A percentile compares a stretch with the other conserved stretches of the same genome.
Conservation (phyloP, 2,888 invertebrate species). For the Thera britannica region DNA sequence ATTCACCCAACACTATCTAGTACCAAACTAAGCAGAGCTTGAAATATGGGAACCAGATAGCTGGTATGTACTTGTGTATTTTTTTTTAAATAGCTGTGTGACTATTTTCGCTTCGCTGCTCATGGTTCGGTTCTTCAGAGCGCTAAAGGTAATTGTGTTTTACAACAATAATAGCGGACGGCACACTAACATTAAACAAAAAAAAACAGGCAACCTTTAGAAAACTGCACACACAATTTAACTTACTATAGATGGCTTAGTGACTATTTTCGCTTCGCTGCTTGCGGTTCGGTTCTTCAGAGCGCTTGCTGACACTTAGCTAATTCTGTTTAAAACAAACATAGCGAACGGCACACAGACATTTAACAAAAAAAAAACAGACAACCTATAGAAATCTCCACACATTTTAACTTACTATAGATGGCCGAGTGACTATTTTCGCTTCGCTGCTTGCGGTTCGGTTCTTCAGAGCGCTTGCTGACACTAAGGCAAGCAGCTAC, state of each 20-base stretch:
- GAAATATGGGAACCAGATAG: too few species aligned
- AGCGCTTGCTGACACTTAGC: slow-evolving; percentile 69
- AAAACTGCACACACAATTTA: slow-evolving; percentile 20
- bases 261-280: slow-evolving; percentile 51
- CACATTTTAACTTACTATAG: slow-evolving; percentile 65
- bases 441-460: slow-evolving; percentile 46
- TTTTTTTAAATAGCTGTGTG: too few species aligned
- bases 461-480: slow-evolving; percentile 64
- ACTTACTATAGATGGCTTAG: slow-evolving; percentile 71
- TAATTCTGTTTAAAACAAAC: too few species aligned
- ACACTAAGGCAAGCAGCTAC: slow-evolving; percentile 76
- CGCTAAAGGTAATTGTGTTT: too few species aligned
- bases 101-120: too few species aligned
- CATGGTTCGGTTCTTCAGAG: too few species aligned
- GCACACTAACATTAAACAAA: slow-evolving; percentile 1
- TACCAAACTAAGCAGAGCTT: too few species aligned
- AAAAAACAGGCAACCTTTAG: not conserved
- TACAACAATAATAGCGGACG: slow-evolving; percentile 11
- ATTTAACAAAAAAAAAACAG: too few species aligned
- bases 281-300: slow-evolving; percentile 53
- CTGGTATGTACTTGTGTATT: too few species aligned
- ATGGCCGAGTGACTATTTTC: slow-evolving; percentile 55
- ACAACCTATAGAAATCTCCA: not conserved
- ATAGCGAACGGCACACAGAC: slow-evolving; percentile 26
- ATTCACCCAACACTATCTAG: too few species aligned